These are phyloP conservation scores for Copidosoma floridanum DNA, from an alignment of 1,140 invertebrate species.

Conservation along the genomic window DNA sequence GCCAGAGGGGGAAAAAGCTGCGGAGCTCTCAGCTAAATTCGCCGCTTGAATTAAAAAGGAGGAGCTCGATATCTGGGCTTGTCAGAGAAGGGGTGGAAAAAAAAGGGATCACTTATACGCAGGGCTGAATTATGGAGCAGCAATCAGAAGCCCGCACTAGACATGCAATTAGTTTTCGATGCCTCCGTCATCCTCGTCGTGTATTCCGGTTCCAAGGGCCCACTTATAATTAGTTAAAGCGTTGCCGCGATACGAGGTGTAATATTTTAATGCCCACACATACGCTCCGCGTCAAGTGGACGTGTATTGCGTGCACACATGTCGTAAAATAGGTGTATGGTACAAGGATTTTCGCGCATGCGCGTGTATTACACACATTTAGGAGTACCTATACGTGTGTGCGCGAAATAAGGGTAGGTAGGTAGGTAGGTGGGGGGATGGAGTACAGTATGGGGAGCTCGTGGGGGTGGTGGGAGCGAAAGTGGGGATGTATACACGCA, in stretches of 20 bases:
- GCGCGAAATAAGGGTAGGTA: too few relatives aligned
- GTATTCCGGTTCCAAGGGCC: conserved; percentile 2
- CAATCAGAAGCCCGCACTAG: conserved; percentile 17
- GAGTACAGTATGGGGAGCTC: neutral
- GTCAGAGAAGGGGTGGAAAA: too few relatives aligned
- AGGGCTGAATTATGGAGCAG: conserved; percentile 21
- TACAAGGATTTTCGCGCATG: conserved; percentile 1
- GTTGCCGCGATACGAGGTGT: too few relatives aligned
- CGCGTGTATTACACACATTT: too few relatives aligned
- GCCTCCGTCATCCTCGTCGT: neutral
- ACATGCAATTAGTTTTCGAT: conserved; percentile 20
- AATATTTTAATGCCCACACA: too few relatives aligned
- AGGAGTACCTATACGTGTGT: too few relatives aligned
- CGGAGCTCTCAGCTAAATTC: too few relatives aligned
- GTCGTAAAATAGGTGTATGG: too few relatives aligned
- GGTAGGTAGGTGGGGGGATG: neutral
- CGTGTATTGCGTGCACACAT: too few relatives aligned
- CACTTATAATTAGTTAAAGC: conserved; percentile 26
- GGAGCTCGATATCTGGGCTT: too few relatives aligned
- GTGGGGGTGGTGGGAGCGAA: neutral
- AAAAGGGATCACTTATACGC: neutral
- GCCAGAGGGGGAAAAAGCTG: neutral
- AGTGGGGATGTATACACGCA: conserved; percentile 18
- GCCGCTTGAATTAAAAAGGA: too few relatives aligned
- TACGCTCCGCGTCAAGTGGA: too few relatives aligned